Percentiles rank a stretch among this genome's conserved stretches.
phyloP scores from a whole-genome alignment of 2,888 invertebrate species.

The Morpho helenor region DNA sequence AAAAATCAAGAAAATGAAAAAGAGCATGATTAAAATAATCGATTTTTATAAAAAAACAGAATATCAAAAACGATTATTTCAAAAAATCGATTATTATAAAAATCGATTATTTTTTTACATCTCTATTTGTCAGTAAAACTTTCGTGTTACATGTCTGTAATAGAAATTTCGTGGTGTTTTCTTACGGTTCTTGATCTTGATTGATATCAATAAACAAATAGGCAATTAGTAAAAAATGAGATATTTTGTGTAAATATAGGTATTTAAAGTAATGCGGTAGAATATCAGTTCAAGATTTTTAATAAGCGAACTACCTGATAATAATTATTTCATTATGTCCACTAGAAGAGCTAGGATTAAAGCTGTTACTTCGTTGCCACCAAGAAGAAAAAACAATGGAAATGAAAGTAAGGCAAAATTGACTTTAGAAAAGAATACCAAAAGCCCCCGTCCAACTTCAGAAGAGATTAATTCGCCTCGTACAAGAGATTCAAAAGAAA shows the following conservation, averaged over 20 bases:
- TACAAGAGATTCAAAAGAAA: constrained; percentile 8
- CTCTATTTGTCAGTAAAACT: too few species aligned
- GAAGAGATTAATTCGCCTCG: constrained; percentile 30
- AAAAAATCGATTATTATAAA: too few species aligned
- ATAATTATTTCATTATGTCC: constrained; percentile 65
- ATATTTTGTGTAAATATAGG: too few species aligned
- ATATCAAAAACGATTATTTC: too few species aligned
- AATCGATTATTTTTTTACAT: too few species aligned
- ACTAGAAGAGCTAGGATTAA: constrained; percentile 86
- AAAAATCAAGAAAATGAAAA: too few species aligned
- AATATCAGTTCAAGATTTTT: background rate
- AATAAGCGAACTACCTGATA: background rate
- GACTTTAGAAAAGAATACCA: constrained; percentile 34
- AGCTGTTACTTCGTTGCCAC: constrained; percentile 84
- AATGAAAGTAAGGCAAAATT: constrained; percentile 21
- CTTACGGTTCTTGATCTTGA: too few species aligned
- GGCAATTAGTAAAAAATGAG: background rate
- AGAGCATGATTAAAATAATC: too few species aligned
- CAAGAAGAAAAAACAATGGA: constrained; percentile 62
- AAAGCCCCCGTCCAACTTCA: constrained; percentile 42
- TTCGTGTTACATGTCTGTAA: too few species aligned
- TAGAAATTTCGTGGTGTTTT: too few species aligned
- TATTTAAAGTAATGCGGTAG: background rate
- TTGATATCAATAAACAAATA: too few species aligned
- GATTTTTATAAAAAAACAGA: too few species aligned